phyloP scores from a whole-genome alignment of 2,888 invertebrate species.

The Clusia tigrina region DNA sequence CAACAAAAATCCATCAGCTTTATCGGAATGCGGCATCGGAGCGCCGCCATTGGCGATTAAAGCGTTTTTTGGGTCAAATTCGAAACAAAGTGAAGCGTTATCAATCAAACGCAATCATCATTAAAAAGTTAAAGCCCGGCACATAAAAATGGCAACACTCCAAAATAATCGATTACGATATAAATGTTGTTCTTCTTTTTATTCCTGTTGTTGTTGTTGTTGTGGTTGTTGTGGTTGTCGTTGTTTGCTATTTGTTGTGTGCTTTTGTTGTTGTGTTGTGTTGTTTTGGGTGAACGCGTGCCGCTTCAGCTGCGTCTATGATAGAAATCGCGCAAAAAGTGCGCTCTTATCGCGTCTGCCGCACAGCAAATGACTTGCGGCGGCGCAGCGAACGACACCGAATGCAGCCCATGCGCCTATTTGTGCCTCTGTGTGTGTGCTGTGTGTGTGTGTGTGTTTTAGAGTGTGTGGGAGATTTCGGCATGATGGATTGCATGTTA shows the following conservation, averaged over 20 bases:
- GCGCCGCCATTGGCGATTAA: constrained; percentile 46
- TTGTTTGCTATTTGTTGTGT: neutral
- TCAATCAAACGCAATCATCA: constrained; percentile 50
- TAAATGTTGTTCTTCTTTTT: constrained; percentile 5
- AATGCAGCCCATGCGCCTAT: neutral
- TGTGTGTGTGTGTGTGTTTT: neutral
- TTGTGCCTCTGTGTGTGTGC: neutral
- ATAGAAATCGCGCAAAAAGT: constrained; percentile 3
- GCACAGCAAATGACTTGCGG: neutral
- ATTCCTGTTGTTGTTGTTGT: too few species aligned
- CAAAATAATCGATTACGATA: constrained; percentile 30
- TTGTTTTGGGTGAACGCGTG: neutral
- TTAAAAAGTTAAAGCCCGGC: constrained; percentile 39
- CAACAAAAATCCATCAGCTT: constrained; percentile 56
- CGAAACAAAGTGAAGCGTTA: constrained; percentile 36
- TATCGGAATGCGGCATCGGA: constrained; percentile 55
- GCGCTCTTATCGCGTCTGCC: neutral
- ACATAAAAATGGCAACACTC: constrained; percentile 20
- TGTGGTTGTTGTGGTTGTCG: neutral
- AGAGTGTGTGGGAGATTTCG: neutral
- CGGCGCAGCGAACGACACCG: neutral
- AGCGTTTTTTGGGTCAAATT: constrained; percentile 42
- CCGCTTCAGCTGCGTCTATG: neutral
- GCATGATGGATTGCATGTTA: neutral
- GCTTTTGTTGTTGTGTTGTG: neutral